Percentiles rank a stretch among this genome's conserved stretches.
These are phyloP conservation scores for Anastrepha ludens DNA, from an alignment of 1,140 invertebrate species.

Conservation along the genomic window DNA sequence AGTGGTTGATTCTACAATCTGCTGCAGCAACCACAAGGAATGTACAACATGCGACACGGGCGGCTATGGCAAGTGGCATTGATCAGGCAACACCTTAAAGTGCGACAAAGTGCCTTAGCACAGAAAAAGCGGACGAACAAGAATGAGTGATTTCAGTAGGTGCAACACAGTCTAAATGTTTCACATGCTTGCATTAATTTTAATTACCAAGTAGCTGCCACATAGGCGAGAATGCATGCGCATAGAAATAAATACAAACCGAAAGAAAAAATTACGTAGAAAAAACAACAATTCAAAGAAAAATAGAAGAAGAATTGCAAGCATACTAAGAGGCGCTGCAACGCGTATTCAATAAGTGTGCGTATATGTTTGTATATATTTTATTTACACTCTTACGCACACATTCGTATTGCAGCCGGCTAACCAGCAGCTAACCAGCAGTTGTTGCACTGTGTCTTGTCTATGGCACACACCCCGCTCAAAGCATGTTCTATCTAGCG, in stretches of 20 bases:
- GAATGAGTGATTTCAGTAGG: neutral
- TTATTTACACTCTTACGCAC: neutral
- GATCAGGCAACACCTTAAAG: conserved; percentile 2
- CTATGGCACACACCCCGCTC: neutral
- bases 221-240: neutral
- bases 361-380: neutral
- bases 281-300: neutral
- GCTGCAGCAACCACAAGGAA: neutral
- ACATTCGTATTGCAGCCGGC: neutral
- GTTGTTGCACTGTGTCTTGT: conserved; percentile 10
- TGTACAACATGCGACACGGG: neutral
- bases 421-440: neutral
- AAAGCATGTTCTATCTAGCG: neutral
- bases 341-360: neutral
- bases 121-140: neutral
- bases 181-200: conserved; percentile 55
- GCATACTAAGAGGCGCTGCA: conserved; percentile 7
- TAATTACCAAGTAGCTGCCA: conserved; percentile 49
- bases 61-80: conserved; percentile 49
- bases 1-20: neutral
- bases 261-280: neutral
- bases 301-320: neutral
- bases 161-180: conserved; percentile 34
- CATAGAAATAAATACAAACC: neutral
- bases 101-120: conserved; percentile 1